Percentiles rank a stretch among this genome's conserved stretches.
phyloP scores from a whole-genome alignment of 2,888 invertebrate species.

The Abrostola triplasia region DNA sequence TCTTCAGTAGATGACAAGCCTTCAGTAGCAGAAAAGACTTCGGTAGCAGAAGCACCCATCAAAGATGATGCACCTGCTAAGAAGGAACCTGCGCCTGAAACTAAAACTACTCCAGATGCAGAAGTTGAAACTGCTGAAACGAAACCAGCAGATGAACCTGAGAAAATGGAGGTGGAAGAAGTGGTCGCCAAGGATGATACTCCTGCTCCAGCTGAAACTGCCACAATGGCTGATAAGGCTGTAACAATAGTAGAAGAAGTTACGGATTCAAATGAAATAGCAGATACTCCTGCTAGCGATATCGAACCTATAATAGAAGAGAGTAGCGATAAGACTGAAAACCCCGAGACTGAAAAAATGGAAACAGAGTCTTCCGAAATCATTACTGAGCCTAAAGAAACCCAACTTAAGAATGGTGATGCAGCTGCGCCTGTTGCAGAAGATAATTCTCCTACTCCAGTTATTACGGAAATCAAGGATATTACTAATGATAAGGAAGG shows the following conservation, averaged over 20 bases:
- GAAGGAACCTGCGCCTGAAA: neutral
- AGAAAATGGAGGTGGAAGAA: slow-evolving; percentile 73
- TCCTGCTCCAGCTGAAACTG: slow-evolving; percentile 24
- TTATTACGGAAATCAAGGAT: slow-evolving; percentile 77
- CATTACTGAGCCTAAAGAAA: slow-evolving; percentile 64
- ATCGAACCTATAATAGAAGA: slow-evolving; percentile 69
- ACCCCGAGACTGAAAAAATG: slow-evolving; percentile 71
- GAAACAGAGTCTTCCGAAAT: slow-evolving; percentile 60
- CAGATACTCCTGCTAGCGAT: slow-evolving; percentile 61
- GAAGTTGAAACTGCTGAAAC: slow-evolving; percentile 9
- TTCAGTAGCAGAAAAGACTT: slow-evolving; percentile 20
- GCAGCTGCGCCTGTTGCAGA: slow-evolving; percentile 59
- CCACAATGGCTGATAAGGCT: slow-evolving; percentile 52
- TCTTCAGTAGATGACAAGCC: slow-evolving; percentile 7
- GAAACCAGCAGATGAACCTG: slow-evolving; percentile 57
- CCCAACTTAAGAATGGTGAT: slow-evolving; percentile 58
- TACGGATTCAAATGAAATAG: slow-evolving; percentile 62
- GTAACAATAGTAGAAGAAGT: slow-evolving; percentile 68
- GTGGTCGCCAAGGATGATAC: slow-evolving; percentile 33
- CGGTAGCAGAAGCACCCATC: slow-evolving; percentile 32
- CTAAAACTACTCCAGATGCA: slow-evolving; percentile 8
- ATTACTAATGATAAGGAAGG: slow-evolving; percentile 71
- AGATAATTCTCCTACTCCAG: slow-evolving; percentile 63
- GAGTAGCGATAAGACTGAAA: slow-evolving; percentile 69
- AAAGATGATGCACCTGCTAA: slow-evolving; percentile 40